Base-by-base conservation (phyloP, 1,140 invertebrate genomes). In the Drosophila funebris region DNA sequence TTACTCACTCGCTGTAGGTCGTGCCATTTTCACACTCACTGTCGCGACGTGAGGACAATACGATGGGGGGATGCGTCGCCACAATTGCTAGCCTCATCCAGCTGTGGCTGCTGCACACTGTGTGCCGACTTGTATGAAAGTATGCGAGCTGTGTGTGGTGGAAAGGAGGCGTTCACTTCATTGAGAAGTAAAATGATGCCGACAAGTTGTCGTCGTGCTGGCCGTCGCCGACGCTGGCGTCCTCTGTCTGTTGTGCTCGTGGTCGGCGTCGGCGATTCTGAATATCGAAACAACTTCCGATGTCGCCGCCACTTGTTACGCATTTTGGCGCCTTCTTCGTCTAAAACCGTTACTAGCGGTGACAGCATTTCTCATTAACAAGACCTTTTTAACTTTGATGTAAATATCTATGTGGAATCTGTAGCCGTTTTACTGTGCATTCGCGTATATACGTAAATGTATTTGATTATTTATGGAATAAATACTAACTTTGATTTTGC, bases 121-220 rank as follows among this genome's bases (percentile, higher is more conserved):
- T 1, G 22, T 57, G 36, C 46, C 31, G 16, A n/a, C 2, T 11
- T 20, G 24, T 53, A 8, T 63, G 66, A 48, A n/a, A n/a, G 33
- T 56, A 36, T 62, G 48, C 16, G n/a, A n/a, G 24, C 0, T 20
- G 16, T 29, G 24, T 27, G 36, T n/a, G 22, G 14, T 37, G 5
- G 27, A 52, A 52, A 53, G 73, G 54, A 20, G 44, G 36, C 44
- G 61, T 46, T 54, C 20, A 58, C 36, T 62, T 66, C 66, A 81
- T 81, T 78, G 61, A 74, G 62, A 69, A 75, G 73, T 63, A 69
- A 58, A 69, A 70, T 80, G 60, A 57, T 77, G 81, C 81, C 81
- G 81, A 84, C 81, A 84, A 84, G 81, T 84, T 84, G 81, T 84
- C 81, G 81, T 85, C 81, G 75, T 70, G 54, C 63, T 85, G 73